Evolutionary conservation across 2,888 invertebrate genomes (phyloP), one percentile per base, ranked within the genome.

Genomic region (Pachydiplax longipennis): DNA sequence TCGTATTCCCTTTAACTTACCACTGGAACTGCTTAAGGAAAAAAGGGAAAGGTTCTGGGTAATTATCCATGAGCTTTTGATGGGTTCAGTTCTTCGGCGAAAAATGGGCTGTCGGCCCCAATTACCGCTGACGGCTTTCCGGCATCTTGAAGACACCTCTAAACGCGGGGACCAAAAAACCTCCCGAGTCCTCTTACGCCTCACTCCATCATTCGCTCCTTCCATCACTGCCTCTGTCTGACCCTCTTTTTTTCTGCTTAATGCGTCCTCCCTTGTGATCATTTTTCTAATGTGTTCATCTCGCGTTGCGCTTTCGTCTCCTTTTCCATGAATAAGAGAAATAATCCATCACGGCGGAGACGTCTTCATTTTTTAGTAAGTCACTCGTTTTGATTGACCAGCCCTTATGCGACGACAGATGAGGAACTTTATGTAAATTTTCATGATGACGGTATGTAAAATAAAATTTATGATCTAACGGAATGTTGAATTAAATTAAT

Each of bases 121-220:
- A 87, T 87, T 87, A 87, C 61, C 58, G n/a, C 87, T 65, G 87
- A 87, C 87, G 61, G 87, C 87, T 87, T 87, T 87, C 87, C 87
- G 87, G 61, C 87, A 87, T 87, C 87, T 65, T 31, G 87, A 61
- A 61, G 87, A 87, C 87, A 65, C 87, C 87, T 87, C 87, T 65
- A 40, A 87, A 40, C 65, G 18, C 83, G 35, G 31, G 22, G 31
- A 61, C 65, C 58, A 48, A 65, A 61, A 37, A 58, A 83, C 65
- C 37, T 48, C 8, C 53, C 53, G 31, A 48, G 53, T 83, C 44
- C 53, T 53, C 58, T 83, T 83, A 83, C 53, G 13, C 25, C 48
- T 83, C 82, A 25, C 58, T 61, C 83, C 58, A 53, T 61, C 31
- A 58, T 35, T 58, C 53, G 48, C 53, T 53, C 80, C 40, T 35